Evolutionary conservation across 1,140 invertebrate species (phyloP), one percentile per base, ranked within the genome.

Genomic region (Psix sp.): DNA sequence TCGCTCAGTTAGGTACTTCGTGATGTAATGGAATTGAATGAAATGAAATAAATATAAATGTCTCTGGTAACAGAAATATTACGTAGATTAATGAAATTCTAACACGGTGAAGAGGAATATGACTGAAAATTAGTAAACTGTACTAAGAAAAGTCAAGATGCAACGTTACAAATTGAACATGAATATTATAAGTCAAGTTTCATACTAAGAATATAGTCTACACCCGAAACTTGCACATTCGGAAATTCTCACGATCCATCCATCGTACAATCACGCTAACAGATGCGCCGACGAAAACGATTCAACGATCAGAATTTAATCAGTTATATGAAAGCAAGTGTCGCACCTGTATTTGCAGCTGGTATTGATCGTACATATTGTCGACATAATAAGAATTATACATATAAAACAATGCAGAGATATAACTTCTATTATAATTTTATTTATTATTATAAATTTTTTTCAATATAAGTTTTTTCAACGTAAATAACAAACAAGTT

Each of bases 261-360:
- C 13, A 39, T 51, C 43, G 29, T 35, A 51, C 17, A 35, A 11
- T 40, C 36, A 15, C 35, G 46, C 51, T 65, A 21, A 66, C 16
- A 24, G 39, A 52, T 52, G 26, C 16, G 20, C 16, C 38, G 39
- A 26, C 31, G 42, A 38, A 54, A 70, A 70, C 46, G 38, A 54
- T 70, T 51, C 15, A 17, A 33, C 39, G 39, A 70, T 60, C 48
- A 43, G 42, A 45, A 70, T 60, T 54, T 43, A 52, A 54, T 70
- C 56, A 45, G 39, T 54, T 13, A 29, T 33, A 70, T 29, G 56
- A 40, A 35, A 33, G 46, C 24, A 54, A 39, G 48, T 54, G 54
- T 70, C 56, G 48, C 38, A 42, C 29, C 52, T 45, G 35, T 38
- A 68, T 68, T 68, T 59, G 54, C 65, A 68, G 51, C 18, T 52